phyloP scores from a whole-genome alignment of 2,888 invertebrate genomes.

The Andricus curvator region DNA sequence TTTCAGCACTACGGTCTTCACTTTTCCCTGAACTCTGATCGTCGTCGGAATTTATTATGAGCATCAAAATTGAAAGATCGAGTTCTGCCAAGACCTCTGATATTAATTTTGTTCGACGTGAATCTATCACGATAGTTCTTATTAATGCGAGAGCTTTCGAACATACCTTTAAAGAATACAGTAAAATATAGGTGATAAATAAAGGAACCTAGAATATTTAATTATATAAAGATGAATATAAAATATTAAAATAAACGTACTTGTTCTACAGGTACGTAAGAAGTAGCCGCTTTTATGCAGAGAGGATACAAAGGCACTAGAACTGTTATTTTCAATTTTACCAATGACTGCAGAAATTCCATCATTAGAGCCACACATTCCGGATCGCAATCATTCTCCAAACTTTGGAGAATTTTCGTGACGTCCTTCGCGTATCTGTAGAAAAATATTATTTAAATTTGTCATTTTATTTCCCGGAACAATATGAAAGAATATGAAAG shows the following conservation, averaged over 20 bases:
- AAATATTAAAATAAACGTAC: slow-evolving; percentile 53
- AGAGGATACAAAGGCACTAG: slow-evolving; percentile 75
- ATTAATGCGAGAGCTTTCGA: slow-evolving; percentile 78
- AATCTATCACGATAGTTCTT: slow-evolving; percentile 75
- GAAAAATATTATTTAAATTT: slow-evolving; percentile 13
- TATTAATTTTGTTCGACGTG: slow-evolving; percentile 63
- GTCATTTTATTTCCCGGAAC: no score
- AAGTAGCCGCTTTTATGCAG: slow-evolving; percentile 77
- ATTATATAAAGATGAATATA: background rate
- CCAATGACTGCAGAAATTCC: slow-evolving; percentile 79
- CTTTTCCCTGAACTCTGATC: slow-evolving; percentile 62
- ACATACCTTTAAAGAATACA: slow-evolving; percentile 67
- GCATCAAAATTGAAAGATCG: slow-evolving; percentile 77
- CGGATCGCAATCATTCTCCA: slow-evolving; percentile 72
- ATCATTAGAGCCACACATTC: slow-evolving; percentile 80
- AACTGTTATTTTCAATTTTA: slow-evolving; percentile 77
- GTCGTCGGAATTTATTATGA: slow-evolving; percentile 74
- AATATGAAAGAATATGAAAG: no score
- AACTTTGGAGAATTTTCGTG: slow-evolving; percentile 73
- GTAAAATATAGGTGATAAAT: slow-evolving; percentile 1
- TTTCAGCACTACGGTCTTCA: slow-evolving; percentile 67
- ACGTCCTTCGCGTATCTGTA: slow-evolving; percentile 76
- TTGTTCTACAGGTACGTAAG: slow-evolving; percentile 79
- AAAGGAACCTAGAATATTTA: background rate
- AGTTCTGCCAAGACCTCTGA: slow-evolving; percentile 71